Evolutionary conservation across 2,113 vertebrate species (phyloP), one percentile per base, ranked within the genome.

Genomic region (Microtus montanus): DNA sequence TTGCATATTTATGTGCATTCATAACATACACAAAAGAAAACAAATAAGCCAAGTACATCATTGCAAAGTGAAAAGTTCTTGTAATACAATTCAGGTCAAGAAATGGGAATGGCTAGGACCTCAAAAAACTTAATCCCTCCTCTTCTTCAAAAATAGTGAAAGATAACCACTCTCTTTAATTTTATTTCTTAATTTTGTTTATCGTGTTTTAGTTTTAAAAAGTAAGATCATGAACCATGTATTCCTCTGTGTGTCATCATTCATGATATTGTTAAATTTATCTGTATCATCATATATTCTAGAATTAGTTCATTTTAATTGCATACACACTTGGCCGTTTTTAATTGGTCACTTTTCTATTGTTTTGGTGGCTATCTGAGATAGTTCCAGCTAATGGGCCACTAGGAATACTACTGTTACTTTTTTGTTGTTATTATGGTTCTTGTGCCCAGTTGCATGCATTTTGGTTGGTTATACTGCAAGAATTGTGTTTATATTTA

Each of bases 121-220:
- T 35, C 44, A 74, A 49, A 92, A 92, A 33, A 58, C 4, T 88
- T 78, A 52, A 71, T 30, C 20, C 20, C 68, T 10, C 44, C 19
- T 63, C 9, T 13, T 87, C 63, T n/a, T 77, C 71, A 85, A 89
- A 92, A 41, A 64, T 89, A 78, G 66, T 44, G 82, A 84, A 71
- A 94, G 9, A 71, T 92, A 85, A 80, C 33, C 38, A 92, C 6
- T 70, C 52, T 83, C 64, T 84, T 83, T 74, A 96, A 79, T 89
- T 92, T 94, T 78, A 70, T 66, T 33, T 10, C 11, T n/a, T 49
- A 61, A 28, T 68, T 91, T 61, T 47, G 28, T 88, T 83, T 83
- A 86, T n/a, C n/a, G 33, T 71, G 70, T 84, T 87, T 88, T 54
- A 89, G 61, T 44, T 82, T 82, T 88, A 70, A 89, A 85, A 77